A percentile compares a stretch with the other conserved stretches of the same genome.
Evolutionary conservation across 2,113 vertebrate species (phyloP).

Genomic region (Tragelaphus strepsiceros): DNA sequence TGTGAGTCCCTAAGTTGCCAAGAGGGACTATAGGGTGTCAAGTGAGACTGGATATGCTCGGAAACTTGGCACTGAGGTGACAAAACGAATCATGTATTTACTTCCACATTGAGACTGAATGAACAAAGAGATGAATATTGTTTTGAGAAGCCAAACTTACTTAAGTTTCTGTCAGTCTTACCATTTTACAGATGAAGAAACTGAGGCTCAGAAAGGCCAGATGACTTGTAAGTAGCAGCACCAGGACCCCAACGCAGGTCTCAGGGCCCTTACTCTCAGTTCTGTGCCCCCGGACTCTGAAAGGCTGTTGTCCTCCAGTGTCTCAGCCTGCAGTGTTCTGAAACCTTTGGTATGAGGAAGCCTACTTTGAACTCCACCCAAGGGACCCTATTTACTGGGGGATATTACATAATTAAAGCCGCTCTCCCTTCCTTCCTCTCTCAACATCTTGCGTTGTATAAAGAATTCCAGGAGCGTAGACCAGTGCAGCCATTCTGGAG

Average conservation of each 20-base stretch:
- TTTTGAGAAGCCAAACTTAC: not conserved
- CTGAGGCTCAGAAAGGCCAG: not conserved
- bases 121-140: too few species aligned
- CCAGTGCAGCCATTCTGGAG: not conserved
- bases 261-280: not conserved
- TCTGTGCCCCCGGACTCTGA: not conserved
- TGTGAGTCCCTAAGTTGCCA: not conserved
- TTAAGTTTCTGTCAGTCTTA: not conserved
- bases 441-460: not conserved
- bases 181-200: not conserved
- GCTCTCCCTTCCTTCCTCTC: not conserved
- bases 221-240: not conserved
- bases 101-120: not conserved
- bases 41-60: not conserved
- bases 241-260: not conserved
- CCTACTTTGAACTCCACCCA: not conserved
- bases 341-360: not conserved
- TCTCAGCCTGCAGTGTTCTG: not conserved
- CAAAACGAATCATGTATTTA: not conserved
- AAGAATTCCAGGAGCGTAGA: not conserved
- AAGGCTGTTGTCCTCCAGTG: fast-evolving
- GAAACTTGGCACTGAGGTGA: not conserved
- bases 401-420: not conserved
- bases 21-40: not conserved
- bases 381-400: not conserved